Conservation (phyloP, 1,140 invertebrate species). For the Sycophila sp. region DNA sequence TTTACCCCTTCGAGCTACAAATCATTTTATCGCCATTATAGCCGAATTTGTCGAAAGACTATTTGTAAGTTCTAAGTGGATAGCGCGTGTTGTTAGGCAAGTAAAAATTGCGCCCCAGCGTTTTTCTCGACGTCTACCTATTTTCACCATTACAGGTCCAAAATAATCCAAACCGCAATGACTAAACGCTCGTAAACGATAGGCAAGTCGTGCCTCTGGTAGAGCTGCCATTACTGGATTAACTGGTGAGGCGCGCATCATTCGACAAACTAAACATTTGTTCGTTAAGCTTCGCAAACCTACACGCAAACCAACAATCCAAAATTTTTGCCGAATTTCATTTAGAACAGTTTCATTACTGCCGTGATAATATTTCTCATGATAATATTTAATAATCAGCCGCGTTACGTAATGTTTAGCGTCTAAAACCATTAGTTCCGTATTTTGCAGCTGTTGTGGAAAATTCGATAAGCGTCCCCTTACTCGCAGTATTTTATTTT, state of each 20-base stretch:
- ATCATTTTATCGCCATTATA: conserved; percentile 44
- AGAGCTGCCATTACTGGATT: conserved; percentile 22
- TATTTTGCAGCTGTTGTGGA: not conserved
- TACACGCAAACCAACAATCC: conserved; percentile 36
- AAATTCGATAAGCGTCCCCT: not conserved
- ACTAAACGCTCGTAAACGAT: too few species aligned
- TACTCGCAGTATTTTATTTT: not conserved
- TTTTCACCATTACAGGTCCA: not conserved
- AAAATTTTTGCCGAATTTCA: conserved; percentile 44
- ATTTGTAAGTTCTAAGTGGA: too few species aligned
- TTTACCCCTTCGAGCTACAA: conserved; percentile 41
- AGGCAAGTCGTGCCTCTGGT: conserved; percentile 11
- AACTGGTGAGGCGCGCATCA: not conserved
- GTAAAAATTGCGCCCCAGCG: conserved; percentile 42
- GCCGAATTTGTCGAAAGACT: conserved; percentile 42
- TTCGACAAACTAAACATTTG: conserved; percentile 2
- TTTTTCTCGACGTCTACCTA: conserved; percentile 47
- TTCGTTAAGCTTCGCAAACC: not conserved
- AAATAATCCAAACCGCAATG: too few species aligned
- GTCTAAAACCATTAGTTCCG: conserved; percentile 20
- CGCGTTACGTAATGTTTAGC: not conserved
- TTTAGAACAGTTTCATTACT: conserved; percentile 43
- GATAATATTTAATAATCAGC: conserved; percentile 37
- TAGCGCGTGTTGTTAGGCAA: too few species aligned
- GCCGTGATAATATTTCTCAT: conserved; percentile 32